These are phyloP conservation scores for Alfaro cultratus DNA, from an alignment of 2,797 vertebrate species.

Conservation along the genomic window DNA sequence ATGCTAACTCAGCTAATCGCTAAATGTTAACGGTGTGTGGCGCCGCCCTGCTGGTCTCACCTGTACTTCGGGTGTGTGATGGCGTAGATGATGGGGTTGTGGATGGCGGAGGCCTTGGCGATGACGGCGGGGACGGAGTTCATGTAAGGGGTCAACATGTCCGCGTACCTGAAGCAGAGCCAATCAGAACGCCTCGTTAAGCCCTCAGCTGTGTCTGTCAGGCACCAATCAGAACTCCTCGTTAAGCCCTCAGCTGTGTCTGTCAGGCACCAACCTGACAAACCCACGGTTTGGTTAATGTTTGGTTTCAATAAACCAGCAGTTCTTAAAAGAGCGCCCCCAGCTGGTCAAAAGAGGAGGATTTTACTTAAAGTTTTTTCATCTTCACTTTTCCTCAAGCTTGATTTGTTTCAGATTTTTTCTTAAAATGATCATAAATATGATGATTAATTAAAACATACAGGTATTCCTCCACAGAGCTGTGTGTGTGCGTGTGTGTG, in stretches of 20 bases:
- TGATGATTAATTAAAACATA: no score
- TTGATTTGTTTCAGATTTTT: no score
- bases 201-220: neutral
- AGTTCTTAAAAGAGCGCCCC: neutral
- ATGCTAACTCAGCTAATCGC: neutral
- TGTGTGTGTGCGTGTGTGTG: no score
- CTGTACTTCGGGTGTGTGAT: conserved; percentile 96
- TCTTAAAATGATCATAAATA: no score
- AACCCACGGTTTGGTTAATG: no score
- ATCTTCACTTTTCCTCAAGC: neutral
- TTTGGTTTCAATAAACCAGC: no score
- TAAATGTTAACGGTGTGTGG: neutral
- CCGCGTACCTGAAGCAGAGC: conserved; percentile 82
- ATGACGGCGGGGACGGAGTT: conserved; percentile 94
- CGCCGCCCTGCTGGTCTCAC: conserved; percentile 62
- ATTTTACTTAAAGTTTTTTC: neutral
- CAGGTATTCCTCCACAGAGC: no score
- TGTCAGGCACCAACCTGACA: neutral
- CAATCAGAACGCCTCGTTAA: neutral
- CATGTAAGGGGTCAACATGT: conserved; percentile 90
- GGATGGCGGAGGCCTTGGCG: conserved; percentile 95
- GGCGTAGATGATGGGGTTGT: conserved; percentile 97
- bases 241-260: neutral
- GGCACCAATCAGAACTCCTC: neutral
- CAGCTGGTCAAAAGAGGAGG: neutral